Base-by-base conservation (phyloP, 1,140 invertebrate species). In the Trichonephila inaurata region DNA sequence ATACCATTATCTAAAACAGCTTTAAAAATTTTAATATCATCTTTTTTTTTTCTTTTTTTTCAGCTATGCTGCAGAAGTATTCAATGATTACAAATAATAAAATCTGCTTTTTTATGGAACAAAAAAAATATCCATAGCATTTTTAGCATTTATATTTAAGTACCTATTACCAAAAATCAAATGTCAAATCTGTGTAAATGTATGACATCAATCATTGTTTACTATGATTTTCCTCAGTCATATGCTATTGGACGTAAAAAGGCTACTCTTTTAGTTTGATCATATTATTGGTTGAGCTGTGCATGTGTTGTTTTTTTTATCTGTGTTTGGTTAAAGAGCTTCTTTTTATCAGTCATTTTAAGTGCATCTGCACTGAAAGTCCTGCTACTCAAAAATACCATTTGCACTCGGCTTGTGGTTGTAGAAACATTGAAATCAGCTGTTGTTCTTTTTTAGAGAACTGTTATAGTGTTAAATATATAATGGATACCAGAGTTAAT, bases 251-350 rank as follows among this genome's bases (percentile, higher is more conserved):
- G 21, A 14, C 44, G 51, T 83, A 24, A 83, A n/a, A 83, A 12
- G 12, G 18, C 44, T 83, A 21, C 44, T 82, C 77, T 33, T 21
- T 51, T 10, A 82, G n/a, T 77, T 14, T 7, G 33, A 19, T 51
- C 40, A 58, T 83, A 16, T 51, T 83, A 83, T 83, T 83, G 82
- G 82, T 28, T 51, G 44, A 83, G 72, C 72, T 77, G 28, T 60
- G 2, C 33, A 1, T 40, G 33, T 40, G 33, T 40, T 40, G 51
- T 51, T 51, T 51, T 51, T 51, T 88, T 88, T 88, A 88, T 88
- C 86, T 66, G 60, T 88, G 86, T 88, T 88, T 88, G 61, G 86
- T 88, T 88, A 88, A 88, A 88, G 61, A 24, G 10, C 86, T 58
- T 44, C 60, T 88, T 61, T 88, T 88, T 88, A 88, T 88, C 86